Evolutionary conservation across 2,888 invertebrate genomes (phyloP), one percentile per base, ranked within the genome.

Genomic region (Julus scanicus): DNA sequence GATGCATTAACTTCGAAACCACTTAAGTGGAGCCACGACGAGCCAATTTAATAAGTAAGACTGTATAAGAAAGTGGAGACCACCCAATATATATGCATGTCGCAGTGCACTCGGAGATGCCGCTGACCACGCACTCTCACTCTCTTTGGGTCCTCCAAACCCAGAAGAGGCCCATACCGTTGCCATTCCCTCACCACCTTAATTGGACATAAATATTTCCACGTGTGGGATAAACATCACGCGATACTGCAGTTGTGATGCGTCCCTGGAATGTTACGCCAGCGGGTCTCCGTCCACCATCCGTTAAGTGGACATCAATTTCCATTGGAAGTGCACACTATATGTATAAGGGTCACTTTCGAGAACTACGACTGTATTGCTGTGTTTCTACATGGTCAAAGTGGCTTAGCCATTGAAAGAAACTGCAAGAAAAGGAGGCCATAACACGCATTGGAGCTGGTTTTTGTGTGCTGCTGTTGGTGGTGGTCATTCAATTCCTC

Each of bases 1-100:
- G 48, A 40, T 85, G 85, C 85, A 85, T 85, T 85, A 85, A 85
- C 85, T 40, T n/a, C 48, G 44, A 48, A 85, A 85, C 85, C 85
- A 85, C 85, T 85, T 48, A 85, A 85, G 85, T 20, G 40, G n/a
- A 84, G 84, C 84, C 44, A 37, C 15, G 84, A 39, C 84, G 15
- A 40, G 40, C 20, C 48, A 85, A 85, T 71, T 71, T 85, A 85
- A 85, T 85, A 85, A 84, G 84, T 20, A 44, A 48, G 48, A 48
- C 48, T 39, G 85, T 40, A n/a, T 20, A 44, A 44, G 48, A 44
- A 48, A 48, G n/a, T 44, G 84, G n/a, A 6, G 39, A 9, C 15
- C 13, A 20, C 37, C 13, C 83, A 20, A 29, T 29, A n/a, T n/a
- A n/a, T n/a, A n/a, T n/a, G n/a, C n/a, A n/a, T 80, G 9, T 37